Base-by-base conservation (phyloP, 2,113 vertebrate genomes). In the Sorex araneus region DNA sequence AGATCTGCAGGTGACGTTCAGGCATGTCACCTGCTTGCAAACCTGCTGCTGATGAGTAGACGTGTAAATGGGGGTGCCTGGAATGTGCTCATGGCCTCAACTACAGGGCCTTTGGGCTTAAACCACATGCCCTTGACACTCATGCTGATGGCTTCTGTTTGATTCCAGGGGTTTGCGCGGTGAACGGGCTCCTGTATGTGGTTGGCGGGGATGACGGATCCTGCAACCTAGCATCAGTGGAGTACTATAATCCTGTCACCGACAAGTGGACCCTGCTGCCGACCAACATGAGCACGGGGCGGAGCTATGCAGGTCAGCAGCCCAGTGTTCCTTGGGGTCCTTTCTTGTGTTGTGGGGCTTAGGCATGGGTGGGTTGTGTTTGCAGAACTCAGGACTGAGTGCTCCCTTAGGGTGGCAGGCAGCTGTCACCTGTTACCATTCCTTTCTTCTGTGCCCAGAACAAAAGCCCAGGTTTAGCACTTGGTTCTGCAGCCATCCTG, bases 251-350 rank as follows among this genome's bases (percentile, higher is more conserved):
- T 96, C 99, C 99, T 0, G 97, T 98, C 95, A 98, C 98, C 0
- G 99, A 99, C 98, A 99, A 99, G 85, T 99, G 99, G 99, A 99
- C 98, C 0, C 98, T 99, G 81, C 96, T 99, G 66, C 99, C 99
- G 13, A 99, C 98, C 86, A 99, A 99, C 97, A 99, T 99, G 99
- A 99, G 99, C 98, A 99, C 99, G 0, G 99, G 99, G 50, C 98
- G 99, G 84, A 99, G 99, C 98, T 99, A 99, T 0, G 99, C 99
- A 95, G 99, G 99, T 99, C 76, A 95, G 82, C 36, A 64, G 6
- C 9, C 47, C 47, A 50, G 47, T 50, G 47, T 9, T 50, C 47
- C 9, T 50, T 10, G 47, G 47, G 47, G 47, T 13, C 47, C 47
- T 50, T 50, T 50, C 47, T 50, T 50, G 47, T 50, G 47, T 2